Base-by-base conservation (phyloP, 1,140 invertebrate species). In the Papilio polyxenes region DNA sequence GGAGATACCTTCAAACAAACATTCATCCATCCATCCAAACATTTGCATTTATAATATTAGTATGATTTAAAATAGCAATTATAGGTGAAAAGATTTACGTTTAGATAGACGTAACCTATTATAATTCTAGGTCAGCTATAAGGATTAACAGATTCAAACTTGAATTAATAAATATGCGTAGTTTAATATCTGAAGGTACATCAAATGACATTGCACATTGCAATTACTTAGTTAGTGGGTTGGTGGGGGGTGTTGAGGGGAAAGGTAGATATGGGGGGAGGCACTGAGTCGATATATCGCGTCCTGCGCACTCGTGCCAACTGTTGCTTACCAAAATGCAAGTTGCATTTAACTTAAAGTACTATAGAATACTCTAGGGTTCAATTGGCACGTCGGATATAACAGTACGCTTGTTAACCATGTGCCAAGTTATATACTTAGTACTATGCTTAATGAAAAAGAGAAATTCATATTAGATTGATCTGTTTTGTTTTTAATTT, bases 281-380 rank as follows among this genome's bases (percentile, higher is more conserved):
- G 11, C 13, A 37, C 31, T 23, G 31, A 31, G 65, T 72, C 65
- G 65, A 72, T 72, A 72, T 3, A 40, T 15, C 23, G 23, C 65
- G 65, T 72, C 65, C 65, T 72, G 65, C 65, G 65, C 65, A 72
- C 65, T 72, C 3, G 13, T 37, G 1, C 13, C 65, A 72, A 37
- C 65, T 72, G 65, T 72, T 72, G 65, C 65, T 37, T 13, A 65
- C 62, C 62, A 31, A 40, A 37, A 37, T 72, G 65, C 65, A 72
- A 65, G 11, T 65, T 72, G 65, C 65, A 72, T 15, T 6, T 69
- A 15, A 11, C 23, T 37, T 15, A 59, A 20, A 59, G 17, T n/a
- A 9, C 1, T n/a, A 17, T 53, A 53, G 40, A 44, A 7, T 44
- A 44, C 40, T 44, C 0, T 53, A 17, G 7, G 17, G 9, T 20